phyloP scores from a whole-genome alignment of 2,888 invertebrate species.

The Ormyrus rosae region DNA sequence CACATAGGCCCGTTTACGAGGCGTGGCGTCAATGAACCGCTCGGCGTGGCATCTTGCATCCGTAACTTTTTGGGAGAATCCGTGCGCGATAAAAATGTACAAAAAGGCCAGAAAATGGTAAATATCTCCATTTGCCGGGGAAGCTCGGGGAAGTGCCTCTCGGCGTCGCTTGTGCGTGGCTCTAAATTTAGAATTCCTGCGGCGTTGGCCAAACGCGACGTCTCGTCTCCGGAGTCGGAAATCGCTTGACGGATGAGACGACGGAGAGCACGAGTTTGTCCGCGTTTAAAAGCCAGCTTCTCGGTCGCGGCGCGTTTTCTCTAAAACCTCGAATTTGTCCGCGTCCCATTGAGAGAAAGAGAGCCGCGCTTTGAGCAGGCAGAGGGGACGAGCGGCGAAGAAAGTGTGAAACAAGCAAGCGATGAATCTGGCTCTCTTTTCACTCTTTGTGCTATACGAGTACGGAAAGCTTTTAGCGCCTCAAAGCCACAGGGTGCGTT shows the following conservation, averaged over 20 bases:
- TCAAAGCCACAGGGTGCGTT: conserved; percentile 53
- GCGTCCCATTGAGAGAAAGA: conserved; percentile 49
- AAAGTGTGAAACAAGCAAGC: conserved; percentile 33
- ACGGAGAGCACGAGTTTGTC: conserved; percentile 7
- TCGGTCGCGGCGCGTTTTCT: conserved; percentile 40
- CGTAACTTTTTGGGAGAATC: conserved; percentile 20
- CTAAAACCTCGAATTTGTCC: conserved; percentile 63
- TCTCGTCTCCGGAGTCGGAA: conserved; percentile 59
- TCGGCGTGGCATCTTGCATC: conserved; percentile 1
- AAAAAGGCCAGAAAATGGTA: conserved; percentile 17
- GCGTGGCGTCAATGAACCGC: conserved; percentile 10
- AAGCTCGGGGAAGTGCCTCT: background rate
- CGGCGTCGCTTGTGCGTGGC: background rate
- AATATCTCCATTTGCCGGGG: background rate
- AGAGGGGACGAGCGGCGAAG: background rate
- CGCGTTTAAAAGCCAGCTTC: conserved; percentile 52
- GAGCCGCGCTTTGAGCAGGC: background rate
- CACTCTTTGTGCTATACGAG: conserved; percentile 25
- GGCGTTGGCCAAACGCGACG: conserved; percentile 39
- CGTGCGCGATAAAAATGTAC: conserved; percentile 34
- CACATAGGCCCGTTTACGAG: background rate
- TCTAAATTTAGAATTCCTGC: conserved; percentile 48
- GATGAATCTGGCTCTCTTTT: conserved; percentile 27
- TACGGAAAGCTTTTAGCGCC: conserved; percentile 63
- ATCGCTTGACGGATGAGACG: conserved; percentile 62